These are phyloP conservation scores for Rotaria sp. DNA, from an alignment of 2,888 invertebrate genomes.

Conservation along the genomic window DNA sequence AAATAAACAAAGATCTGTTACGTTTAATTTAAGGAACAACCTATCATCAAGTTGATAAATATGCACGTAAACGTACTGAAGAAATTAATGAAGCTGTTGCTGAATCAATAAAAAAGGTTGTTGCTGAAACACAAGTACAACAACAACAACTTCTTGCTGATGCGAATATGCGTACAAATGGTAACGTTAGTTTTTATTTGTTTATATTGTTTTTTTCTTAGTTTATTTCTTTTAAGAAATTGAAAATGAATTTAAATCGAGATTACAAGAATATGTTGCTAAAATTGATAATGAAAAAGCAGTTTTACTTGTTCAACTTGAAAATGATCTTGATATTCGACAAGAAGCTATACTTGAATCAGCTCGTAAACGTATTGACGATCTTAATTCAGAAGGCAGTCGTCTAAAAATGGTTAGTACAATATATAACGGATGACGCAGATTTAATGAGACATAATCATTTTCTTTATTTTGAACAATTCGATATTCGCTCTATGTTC, in stretches of 20 bases:
- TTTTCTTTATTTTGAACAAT: no score
- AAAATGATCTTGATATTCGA: not conserved
- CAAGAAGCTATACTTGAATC: not conserved
- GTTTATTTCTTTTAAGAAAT: not conserved
- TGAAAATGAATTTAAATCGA: not conserved
- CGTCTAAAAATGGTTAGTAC: not conserved
- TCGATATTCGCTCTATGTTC: no score
- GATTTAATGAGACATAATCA: no score
- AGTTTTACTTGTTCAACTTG: not conserved
- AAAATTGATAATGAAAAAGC: not conserved
- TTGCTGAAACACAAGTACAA: not conserved
- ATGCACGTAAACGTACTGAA: not conserved
- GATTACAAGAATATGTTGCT: not conserved
- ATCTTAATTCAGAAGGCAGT: not conserved
- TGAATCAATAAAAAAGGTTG: not conserved
- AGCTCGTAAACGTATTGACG: conserved; percentile 1
- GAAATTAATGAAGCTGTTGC: not conserved
- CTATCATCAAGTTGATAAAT: not conserved
- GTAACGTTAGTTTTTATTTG: not conserved
- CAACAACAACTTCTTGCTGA: not conserved
- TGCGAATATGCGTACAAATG: not conserved
- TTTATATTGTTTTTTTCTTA: not conserved
- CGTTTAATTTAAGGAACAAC: not conserved
- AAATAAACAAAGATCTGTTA: not conserved
- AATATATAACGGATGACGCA: not conserved